Evolutionary conservation across 2,113 vertebrate genomes (phyloP), one percentile per base, ranked within the genome.

Genomic region (Equus quagga): DNA sequence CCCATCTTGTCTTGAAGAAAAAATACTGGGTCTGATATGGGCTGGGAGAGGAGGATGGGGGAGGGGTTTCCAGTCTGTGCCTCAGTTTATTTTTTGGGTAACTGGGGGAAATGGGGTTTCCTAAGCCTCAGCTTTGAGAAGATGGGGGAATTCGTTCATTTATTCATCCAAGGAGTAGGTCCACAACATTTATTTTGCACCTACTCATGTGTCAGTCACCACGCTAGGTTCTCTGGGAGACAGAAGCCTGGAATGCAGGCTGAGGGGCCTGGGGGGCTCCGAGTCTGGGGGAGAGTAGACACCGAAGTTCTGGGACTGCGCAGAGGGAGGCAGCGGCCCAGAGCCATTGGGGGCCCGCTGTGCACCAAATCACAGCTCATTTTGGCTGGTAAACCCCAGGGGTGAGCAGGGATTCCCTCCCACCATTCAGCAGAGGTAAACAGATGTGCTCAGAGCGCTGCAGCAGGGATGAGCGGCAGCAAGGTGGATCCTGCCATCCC

Each of bases 321-420:
- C 31, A 6, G 56, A 41, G 19, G 44, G 54, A 58, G 12, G 31
- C 64, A 15, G 58, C 46, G 56, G 36, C 65, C 19, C 36, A 31
- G 67, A 23, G 12, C 44, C 65, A 1, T 0, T 6, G 23, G 79
- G 54, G 21, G 64, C 10, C 54, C 72, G 62, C 54, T 8, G 1
- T 1, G 36, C 46, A n/a, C 69, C 51, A 11, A 33, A 56, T 60
- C 67, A 49, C 36, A 62, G 24, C 7, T 62, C n/a, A 6, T 60
- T 84, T 56, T 23, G 81, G 65, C 54, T 26, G 6, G 26, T 33
- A 84, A 93, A 54, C 33, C 60, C 62, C 86, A 78, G 49, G 36
- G 49, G 86, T 9, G n/a, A 93, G 69, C 87, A n/a, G 87, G 62
- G n/a, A n/a, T 70, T 89, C 46, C 62, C 64, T 96, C 54, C 67